A percentile compares a stretch with the other conserved stretches of the same genome.
These are phyloP conservation scores for Microhierax caerulescens DNA, from an alignment of 2,797 vertebrate genomes.

Conservation along the genomic window DNA sequence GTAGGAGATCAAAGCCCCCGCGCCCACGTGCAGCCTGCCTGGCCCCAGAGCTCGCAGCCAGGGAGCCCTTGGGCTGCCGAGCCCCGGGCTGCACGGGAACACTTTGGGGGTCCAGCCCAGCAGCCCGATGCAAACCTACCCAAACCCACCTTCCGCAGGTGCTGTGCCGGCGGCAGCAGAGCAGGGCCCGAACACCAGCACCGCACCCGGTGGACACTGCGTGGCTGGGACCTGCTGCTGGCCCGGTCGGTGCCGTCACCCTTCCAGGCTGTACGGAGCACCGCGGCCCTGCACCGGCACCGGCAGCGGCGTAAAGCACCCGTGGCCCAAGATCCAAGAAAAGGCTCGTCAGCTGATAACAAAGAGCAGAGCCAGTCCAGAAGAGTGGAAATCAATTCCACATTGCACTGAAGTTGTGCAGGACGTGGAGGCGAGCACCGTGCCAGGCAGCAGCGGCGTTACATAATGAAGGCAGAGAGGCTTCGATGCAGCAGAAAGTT, in stretches of 20 bases:
- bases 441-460: conserved; percentile 49
- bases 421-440: conserved; percentile 26
- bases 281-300: accelerated
- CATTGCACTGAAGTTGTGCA: conserved; percentile 10
- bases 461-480: conserved; percentile 43
- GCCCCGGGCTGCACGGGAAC: not conserved
- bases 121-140: not conserved
- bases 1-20: accelerated
- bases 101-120: accelerated
- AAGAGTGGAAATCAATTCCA: not conserved
- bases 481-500: conserved; percentile 51
- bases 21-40: accelerated
- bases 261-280: not conserved
- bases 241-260: not conserved
- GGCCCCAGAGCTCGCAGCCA: not conserved
- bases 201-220: accelerated
- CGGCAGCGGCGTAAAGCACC: not conserved
- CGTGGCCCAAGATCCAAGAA: accelerated
- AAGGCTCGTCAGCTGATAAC: not conserved
- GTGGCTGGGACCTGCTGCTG: accelerated
- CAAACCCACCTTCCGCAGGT: not conserved
- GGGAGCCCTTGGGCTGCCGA: not conserved
- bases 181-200: not conserved
- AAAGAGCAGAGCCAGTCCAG: not conserved
- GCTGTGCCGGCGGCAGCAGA: accelerated